phyloP scores from a whole-genome alignment of 2,113 vertebrate genomes.

The Ptychochromis oligacanthus region DNA sequence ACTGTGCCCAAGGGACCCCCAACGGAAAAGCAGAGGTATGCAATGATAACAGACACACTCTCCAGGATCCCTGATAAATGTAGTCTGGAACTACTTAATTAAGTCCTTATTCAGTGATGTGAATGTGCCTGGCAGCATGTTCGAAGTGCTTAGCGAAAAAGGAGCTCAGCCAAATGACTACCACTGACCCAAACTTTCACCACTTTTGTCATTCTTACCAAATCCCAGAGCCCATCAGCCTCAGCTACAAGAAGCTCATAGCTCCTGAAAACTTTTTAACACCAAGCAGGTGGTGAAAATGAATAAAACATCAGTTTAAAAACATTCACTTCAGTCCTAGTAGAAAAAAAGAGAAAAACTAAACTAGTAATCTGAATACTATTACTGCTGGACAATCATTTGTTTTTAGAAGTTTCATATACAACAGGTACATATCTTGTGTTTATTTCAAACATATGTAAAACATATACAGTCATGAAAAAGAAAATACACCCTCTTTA shows the following conservation, averaged over 20 bases:
- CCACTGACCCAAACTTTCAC: conserved; percentile 36
- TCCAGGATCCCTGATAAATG: conserved; percentile 59
- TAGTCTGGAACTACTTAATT: conserved; percentile 62
- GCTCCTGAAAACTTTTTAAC: neutral
- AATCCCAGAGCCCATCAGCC: conserved; percentile 8
- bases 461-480: too few species aligned
- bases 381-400: neutral
- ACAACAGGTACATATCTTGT: accelerated
- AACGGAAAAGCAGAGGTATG: conserved; percentile 23
- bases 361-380: neutral
- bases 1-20: conserved; percentile 32
- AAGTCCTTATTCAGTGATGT: conserved; percentile 47
- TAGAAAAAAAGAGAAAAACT: neutral
- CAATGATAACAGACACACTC: conserved; percentile 54
- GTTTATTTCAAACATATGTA: too few species aligned
- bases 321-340: conserved; percentile 5
- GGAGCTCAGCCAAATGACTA: conserved; percentile 50
- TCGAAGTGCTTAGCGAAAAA: conserved; percentile 24
- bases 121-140: conserved; percentile 42
- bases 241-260: conserved; percentile 10
- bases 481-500: too few species aligned
- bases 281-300: conserved; percentile 31
- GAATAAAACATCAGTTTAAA: neutral
- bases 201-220: conserved; percentile 3
- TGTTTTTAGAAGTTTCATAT: too few species aligned